phyloP scores from a whole-genome alignment of 2,797 vertebrate species.

The Myripristis murdjan region DNA sequence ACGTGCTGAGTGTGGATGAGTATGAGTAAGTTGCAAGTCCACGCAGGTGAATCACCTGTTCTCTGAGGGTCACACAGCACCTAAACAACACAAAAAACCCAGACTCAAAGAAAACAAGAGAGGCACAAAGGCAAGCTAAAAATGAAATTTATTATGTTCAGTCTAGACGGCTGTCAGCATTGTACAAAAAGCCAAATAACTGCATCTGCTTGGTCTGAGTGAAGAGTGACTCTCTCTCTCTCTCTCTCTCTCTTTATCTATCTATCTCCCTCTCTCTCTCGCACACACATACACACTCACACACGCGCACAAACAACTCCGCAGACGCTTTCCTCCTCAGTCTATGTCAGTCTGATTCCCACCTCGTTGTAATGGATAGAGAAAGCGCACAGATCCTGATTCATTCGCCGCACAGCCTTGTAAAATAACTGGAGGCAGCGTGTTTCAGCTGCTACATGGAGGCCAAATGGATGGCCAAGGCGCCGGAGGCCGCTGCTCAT shows the following conservation, averaged over 20 bases:
- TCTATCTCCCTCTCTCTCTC: no score
- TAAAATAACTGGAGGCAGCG: slow-evolving; percentile 37
- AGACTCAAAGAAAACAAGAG: slow-evolving; percentile 18
- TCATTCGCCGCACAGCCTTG: slow-evolving; percentile 47
- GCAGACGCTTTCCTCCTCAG: slow-evolving; percentile 17
- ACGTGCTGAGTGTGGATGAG: neutral
- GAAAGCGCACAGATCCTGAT: slow-evolving; percentile 47
- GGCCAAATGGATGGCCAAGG: slow-evolving; percentile 53
- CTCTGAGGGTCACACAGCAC: no score
- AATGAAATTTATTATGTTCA: neutral
- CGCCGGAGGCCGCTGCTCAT: slow-evolving; percentile 56
- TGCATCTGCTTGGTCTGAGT: slow-evolving; percentile 17
- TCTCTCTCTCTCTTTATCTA: neutral
- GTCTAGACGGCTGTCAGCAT: slow-evolving; percentile 26
- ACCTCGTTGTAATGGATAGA: slow-evolving; percentile 51
- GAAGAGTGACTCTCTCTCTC: neutral
- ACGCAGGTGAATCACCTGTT: neutral
- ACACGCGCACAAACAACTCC: slow-evolving; percentile 21
- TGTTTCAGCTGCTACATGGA: slow-evolving; percentile 34
- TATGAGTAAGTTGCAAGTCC: neutral
- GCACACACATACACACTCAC: no score
- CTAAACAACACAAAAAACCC: slow-evolving; percentile 4
- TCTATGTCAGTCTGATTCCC: slow-evolving; percentile 42
- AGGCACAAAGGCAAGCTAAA: slow-evolving; percentile 5
- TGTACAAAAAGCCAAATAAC: slow-evolving; percentile 60